Conservation (phyloP, 2,888 invertebrate genomes). For the Harpagoxenus sublaevis region DNA sequence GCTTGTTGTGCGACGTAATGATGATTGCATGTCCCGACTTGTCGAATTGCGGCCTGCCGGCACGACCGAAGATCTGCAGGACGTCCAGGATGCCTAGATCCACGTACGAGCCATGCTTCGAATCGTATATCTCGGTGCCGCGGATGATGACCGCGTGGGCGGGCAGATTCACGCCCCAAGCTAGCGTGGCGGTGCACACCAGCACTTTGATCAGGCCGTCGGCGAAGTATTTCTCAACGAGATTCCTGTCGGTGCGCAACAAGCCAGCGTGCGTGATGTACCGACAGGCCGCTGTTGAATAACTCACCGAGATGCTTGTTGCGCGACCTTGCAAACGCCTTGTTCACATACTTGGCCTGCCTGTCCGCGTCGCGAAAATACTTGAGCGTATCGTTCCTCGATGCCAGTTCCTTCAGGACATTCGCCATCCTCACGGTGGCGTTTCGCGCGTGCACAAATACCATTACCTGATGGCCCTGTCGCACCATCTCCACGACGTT, state of each 20-base stretch:
- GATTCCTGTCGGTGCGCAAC: constrained; percentile 94
- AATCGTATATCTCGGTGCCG: constrained; percentile 99
- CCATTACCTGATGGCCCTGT: constrained; percentile 98
- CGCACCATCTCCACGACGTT: constrained; percentile 95
- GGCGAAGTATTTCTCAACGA: constrained; percentile 96
- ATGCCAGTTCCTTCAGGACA: constrained; percentile 93
- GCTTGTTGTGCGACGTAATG: constrained; percentile 96
- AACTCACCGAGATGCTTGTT: constrained; percentile 95
- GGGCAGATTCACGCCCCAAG: constrained; percentile 99
- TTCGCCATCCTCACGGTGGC: constrained; percentile 97
- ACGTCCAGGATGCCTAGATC: constrained; percentile 99
- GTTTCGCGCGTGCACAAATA: constrained; percentile 99
- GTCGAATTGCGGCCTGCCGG: constrained; percentile 99
- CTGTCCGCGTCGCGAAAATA: constrained; percentile 90
- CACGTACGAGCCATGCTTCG: constrained; percentile 96
- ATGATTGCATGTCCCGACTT: constrained; percentile 97
- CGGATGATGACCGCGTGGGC: constrained; percentile 99
- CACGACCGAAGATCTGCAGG: constrained; percentile 99
- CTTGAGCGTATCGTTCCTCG: constrained; percentile 91
- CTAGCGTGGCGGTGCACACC: constrained; percentile 98
- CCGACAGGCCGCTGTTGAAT: constrained; percentile 95
- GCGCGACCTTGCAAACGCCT: constrained; percentile 90
- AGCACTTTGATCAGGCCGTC: constrained; percentile 89
- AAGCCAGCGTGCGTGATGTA: constrained; percentile 99
- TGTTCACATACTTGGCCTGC: constrained; percentile 90